phyloP scores from a whole-genome alignment of 2,888 invertebrate species.

The Punctoribates punctum region DNA sequence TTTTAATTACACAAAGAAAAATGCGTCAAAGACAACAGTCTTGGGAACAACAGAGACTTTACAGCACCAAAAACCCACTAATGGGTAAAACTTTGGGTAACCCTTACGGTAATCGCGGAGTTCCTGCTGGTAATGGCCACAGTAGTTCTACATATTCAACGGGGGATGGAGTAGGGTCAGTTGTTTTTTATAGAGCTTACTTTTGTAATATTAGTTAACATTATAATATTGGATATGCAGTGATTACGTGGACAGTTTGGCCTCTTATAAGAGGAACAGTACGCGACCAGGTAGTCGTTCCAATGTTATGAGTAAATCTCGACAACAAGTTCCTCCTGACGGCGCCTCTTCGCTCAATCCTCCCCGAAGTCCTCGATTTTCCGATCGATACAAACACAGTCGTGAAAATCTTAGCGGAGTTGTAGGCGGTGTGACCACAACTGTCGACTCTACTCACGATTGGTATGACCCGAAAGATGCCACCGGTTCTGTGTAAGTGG shows the following conservation, averaged over 20 bases:
- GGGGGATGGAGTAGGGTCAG: constrained; percentile 44
- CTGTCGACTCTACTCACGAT: constrained; percentile 35
- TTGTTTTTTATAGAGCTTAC: neutral
- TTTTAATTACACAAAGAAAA: too few relatives aligned
- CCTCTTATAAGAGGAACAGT: constrained; percentile 42
- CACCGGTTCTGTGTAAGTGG: constrained; percentile 30
- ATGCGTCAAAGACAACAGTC: constrained; percentile 47
- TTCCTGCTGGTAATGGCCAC: constrained; percentile 46
- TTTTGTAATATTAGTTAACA: neutral
- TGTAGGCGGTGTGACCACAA: neutral
- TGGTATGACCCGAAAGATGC: constrained; percentile 39
- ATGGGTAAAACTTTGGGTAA: constrained; percentile 48
- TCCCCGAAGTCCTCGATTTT: constrained; percentile 48
- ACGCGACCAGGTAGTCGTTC: constrained; percentile 32
- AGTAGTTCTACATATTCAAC: constrained; percentile 43
- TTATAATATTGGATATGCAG: constrained; percentile 7
- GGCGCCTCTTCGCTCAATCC: constrained; percentile 49
- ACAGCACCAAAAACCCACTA: constrained; percentile 49
- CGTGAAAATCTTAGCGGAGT: constrained; percentile 3
- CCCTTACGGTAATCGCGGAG: constrained; percentile 48
- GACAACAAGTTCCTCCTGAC: constrained; percentile 49
- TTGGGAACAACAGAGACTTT: constrained; percentile 49
- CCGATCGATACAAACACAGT: constrained; percentile 32
- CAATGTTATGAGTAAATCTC: constrained; percentile 35
- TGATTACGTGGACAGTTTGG: constrained; percentile 43